phyloP scores from a whole-genome alignment of 1,140 invertebrate genomes.

The Drepana arcuata region DNA sequence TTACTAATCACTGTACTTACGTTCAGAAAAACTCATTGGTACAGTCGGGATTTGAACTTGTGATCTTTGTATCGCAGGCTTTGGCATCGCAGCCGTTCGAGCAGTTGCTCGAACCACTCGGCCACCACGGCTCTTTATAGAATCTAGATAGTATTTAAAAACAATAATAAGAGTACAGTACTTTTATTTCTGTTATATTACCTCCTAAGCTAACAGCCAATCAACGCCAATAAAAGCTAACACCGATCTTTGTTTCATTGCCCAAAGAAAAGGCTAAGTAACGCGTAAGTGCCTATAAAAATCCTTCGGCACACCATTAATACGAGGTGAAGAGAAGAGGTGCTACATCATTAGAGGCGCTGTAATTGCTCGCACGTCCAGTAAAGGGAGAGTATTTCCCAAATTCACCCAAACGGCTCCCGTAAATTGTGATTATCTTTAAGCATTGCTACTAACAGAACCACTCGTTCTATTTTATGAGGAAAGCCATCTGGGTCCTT shows the following conservation, averaged over 20 bases:
- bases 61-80: too few species aligned
- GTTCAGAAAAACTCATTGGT: too few species aligned
- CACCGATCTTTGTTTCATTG: conserved; percentile 6
- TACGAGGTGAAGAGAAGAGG: conserved; percentile 12
- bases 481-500: conserved; percentile 59
- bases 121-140: too few species aligned
- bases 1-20: too few species aligned
- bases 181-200: too few species aligned
- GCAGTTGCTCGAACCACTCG: too few species aligned
- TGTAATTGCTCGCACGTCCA: conserved; percentile 43
- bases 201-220: too few species aligned
- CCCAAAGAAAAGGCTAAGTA: conserved; percentile 3
- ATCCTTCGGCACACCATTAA: conserved; percentile 21
- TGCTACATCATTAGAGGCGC: conserved; percentile 35
- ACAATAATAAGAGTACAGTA: too few species aligned
- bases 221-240: too few species aligned
- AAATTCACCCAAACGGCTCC: conserved; percentile 41
- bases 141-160: too few species aligned
- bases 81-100: too few species aligned
- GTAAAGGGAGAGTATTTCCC: conserved; percentile 37
- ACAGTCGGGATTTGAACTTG: too few species aligned
- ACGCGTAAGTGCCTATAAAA: conserved; percentile 18
- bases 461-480: conserved; percentile 63
- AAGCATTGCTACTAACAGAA: conserved; percentile 52
- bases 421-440: conserved; percentile 62